phyloP scores from a whole-genome alignment of 30 jellyfish, hydroid and myxozoan genomes.

The Pseudorhiza aurosa region DNA sequence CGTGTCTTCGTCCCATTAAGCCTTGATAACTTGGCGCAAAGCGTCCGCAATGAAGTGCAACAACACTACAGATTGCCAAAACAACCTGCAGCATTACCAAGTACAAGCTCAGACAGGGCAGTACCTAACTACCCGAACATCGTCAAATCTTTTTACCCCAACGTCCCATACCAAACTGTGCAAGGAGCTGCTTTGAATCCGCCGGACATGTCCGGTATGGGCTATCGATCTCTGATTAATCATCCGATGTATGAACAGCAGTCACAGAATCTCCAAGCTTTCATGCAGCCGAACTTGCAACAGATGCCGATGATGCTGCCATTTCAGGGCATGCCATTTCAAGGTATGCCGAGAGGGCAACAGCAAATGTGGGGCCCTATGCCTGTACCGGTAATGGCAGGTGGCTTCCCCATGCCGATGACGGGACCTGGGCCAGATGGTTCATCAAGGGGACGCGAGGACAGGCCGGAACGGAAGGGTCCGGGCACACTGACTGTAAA shows the following conservation, averaged over 20 bases:
- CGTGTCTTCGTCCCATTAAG: conserved; percentile 68
- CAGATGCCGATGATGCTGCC: conserved; percentile 49
- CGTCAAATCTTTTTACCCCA: conserved; percentile 58
- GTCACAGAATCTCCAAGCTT: conserved; percentile 12
- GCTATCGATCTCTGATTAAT: conserved; percentile 44
- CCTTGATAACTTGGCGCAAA: conserved; percentile 22
- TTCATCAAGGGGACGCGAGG: neutral
- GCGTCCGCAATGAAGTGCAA: conserved; percentile 37
- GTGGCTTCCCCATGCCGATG: conserved; percentile 13
- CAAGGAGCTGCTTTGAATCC: conserved; percentile 57
- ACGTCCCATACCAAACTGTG: conserved; percentile 61
- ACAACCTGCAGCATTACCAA: neutral
- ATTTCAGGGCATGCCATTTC: conserved; percentile 25
- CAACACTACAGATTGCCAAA: conserved; percentile 36
- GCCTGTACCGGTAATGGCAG: conserved; percentile 15
- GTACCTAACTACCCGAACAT: conserved; percentile 41
- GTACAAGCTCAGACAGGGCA: conserved; percentile 30
- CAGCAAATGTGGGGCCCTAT: conserved; percentile 26
- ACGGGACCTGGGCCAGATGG: neutral
- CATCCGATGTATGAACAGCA: conserved; percentile 16
- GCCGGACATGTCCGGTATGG: conserved; percentile 19
- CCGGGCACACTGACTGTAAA: conserved; percentile 72
- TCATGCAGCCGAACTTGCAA: conserved; percentile 27
- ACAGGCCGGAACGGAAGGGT: conserved; percentile 28
- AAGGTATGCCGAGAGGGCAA: conserved; percentile 1